phyloP scores from a whole-genome alignment of 2,888 invertebrate genomes.

The Tetheella fluctuosa region DNA sequence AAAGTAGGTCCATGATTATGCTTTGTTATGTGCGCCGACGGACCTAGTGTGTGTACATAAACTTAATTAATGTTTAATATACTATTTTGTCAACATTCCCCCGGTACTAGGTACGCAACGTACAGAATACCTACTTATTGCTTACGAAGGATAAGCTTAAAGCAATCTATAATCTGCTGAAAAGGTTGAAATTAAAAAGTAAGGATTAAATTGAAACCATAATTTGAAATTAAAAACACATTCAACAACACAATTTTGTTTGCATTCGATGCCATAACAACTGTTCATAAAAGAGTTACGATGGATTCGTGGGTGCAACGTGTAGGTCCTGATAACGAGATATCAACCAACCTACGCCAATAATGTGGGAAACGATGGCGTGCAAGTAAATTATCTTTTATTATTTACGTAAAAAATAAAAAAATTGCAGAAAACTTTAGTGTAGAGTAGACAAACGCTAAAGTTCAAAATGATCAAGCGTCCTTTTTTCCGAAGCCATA shows the following conservation, averaged over 20 bases:
- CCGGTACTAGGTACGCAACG: neutral
- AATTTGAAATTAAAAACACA: neutral
- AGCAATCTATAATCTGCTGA: too few species aligned
- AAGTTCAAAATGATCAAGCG: neutral
- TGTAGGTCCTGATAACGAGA: slow-evolving; percentile 23
- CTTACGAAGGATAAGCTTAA: neutral
- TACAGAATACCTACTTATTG: neutral
- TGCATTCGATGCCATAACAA: slow-evolving; percentile 25
- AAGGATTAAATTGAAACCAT: too few species aligned
- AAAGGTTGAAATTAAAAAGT: neutral
- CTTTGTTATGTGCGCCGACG: neutral
- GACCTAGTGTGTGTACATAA: neutral
- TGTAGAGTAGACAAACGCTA: neutral
- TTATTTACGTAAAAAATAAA: neutral
- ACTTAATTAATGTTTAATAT: neutral
- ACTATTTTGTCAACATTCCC: neutral
- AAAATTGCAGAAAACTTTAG: neutral
- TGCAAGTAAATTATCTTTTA: neutral
- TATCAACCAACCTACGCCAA: slow-evolving; percentile 19
- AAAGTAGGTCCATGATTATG: neutral
- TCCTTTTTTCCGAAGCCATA: slow-evolving; percentile 15
- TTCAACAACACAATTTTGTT: neutral
- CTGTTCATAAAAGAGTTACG: slow-evolving; percentile 31
- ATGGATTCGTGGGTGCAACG: slow-evolving; percentile 32
- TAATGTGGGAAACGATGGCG: neutral